Evolutionary conservation across 2,113 vertebrate genomes (phyloP).

Genomic region (Panurus biarmicus): DNA sequence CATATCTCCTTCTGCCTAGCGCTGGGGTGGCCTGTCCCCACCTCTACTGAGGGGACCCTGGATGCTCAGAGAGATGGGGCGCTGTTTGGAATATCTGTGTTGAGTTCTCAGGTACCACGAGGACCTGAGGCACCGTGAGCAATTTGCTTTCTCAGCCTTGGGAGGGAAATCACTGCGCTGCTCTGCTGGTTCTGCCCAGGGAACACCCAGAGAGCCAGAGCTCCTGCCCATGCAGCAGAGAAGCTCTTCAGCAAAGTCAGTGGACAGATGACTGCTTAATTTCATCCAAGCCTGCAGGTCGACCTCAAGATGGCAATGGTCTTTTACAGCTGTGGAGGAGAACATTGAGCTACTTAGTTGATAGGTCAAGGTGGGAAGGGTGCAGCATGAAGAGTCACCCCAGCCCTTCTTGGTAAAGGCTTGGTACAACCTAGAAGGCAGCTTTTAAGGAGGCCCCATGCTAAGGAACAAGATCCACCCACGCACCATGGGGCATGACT

Average conservation of each 20-base stretch:
- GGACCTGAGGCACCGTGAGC: background rate
- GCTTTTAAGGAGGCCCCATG: background rate
- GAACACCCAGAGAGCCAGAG: background rate
- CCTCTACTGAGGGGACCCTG: background rate
- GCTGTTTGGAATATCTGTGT: accelerated
- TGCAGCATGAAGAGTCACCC: accelerated
- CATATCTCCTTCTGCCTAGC: background rate
- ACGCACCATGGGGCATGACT: background rate
- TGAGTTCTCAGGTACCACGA: background rate
- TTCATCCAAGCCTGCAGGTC: background rate
- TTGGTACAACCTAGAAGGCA: background rate
- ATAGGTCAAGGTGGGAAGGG: too few species aligned
- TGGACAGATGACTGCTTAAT: background rate
- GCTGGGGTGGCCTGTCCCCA: background rate
- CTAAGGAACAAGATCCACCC: constrained; percentile 1
- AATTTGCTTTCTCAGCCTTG: background rate
- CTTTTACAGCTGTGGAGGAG: background rate
- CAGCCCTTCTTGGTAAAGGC: background rate
- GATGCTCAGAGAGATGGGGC: background rate
- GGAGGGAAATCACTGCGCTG: background rate
- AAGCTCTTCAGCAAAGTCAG: background rate
- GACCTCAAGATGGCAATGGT: background rate
- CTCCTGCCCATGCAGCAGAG: background rate
- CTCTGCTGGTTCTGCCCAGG: background rate
- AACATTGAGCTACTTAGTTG: background rate